phyloP scores from a whole-genome alignment of 2,797 vertebrate species.

The Anguilla obscura region DNA sequence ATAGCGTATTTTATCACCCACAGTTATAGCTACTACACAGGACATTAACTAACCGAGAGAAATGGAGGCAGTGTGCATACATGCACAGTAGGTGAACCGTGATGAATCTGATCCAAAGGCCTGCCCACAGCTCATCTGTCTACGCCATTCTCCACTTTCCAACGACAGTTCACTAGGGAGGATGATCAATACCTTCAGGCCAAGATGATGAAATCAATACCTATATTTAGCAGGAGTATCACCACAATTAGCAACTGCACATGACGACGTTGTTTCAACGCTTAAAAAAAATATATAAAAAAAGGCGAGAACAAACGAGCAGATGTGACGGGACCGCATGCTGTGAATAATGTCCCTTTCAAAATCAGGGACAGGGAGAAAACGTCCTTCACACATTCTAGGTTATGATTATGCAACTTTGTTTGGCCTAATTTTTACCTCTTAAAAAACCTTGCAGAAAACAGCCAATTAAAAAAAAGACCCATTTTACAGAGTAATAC shows the following conservation, averaged over 20 bases:
- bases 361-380: slow-evolving; percentile 21
- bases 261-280: neutral
- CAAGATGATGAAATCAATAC: neutral
- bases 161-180: slow-evolving; percentile 9
- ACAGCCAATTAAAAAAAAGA: slow-evolving; percentile 10
- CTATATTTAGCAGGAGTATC: neutral
- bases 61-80: neutral
- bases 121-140: neutral
- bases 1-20: neutral
- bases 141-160: neutral
- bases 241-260: neutral
- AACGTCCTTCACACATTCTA: slow-evolving; percentile 35
- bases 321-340: slow-evolving; percentile 18
- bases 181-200: neutral
- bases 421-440: slow-evolving; percentile 22
- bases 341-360: slow-evolving; percentile 14
- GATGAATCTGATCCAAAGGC: neutral
- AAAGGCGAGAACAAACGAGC: neutral
- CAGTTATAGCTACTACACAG: neutral
- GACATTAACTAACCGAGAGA: neutral
- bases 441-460: slow-evolving; percentile 23
- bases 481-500: slow-evolving; percentile 11
- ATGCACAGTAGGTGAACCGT: neutral
- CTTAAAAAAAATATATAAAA: neutral
- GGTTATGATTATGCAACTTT: slow-evolving; percentile 44